These are phyloP conservation scores for Archips crataeganus DNA, from an alignment of 2,888 invertebrate species.

Conservation along the genomic window DNA sequence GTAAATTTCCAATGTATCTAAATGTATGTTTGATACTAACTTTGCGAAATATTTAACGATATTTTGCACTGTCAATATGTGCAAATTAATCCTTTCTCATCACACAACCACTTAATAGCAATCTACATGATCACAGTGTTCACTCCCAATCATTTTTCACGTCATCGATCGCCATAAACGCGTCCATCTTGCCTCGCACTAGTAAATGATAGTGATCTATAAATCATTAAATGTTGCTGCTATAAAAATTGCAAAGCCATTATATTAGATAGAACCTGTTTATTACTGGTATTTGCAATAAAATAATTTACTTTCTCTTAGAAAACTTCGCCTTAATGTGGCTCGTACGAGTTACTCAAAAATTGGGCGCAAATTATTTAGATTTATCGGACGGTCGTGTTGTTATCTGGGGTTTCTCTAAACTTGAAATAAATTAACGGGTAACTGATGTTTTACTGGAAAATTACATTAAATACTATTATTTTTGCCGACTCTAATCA, in stretches of 20 bases:
- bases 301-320: conserved; percentile 82
- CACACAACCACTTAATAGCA: conserved; percentile 20
- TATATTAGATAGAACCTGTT: conserved; percentile 68
- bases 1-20: neutral
- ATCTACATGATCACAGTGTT: conserved; percentile 30
- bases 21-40: no score
- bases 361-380: conserved; percentile 67
- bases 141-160: conserved; percentile 35
- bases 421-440: conserved; percentile 12
- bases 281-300: conserved; percentile 71
- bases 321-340: conserved; percentile 65
- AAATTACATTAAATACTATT: neutral
- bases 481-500: no score
- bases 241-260: conserved; percentile 64
- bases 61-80: conserved; percentile 19
- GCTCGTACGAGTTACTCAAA: conserved; percentile 56
- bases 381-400: conserved; percentile 65
- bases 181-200: conserved; percentile 12
- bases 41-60: neutral
- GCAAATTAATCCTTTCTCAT: conserved; percentile 18
- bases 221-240: conserved; percentile 60
- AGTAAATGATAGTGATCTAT: conserved; percentile 47
- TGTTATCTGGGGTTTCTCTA: conserved; percentile 3
- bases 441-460: neutral
- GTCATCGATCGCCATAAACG: conserved; percentile 21